These are phyloP conservation scores for Stictonetta naevosa DNA, from an alignment of 2,113 vertebrate genomes.

Conservation along the genomic window DNA sequence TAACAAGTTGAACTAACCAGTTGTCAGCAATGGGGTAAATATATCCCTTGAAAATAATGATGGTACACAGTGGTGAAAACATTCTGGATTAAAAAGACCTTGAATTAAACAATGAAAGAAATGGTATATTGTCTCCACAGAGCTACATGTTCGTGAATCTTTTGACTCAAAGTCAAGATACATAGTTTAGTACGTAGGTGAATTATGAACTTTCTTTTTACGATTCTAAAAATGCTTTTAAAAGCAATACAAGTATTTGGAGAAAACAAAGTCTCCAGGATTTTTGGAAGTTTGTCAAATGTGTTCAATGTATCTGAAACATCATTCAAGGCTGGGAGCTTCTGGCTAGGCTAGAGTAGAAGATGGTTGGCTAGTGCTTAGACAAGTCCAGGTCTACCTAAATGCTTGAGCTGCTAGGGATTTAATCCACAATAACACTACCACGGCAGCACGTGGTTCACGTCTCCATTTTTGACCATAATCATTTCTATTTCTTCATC, in stretches of 20 bases:
- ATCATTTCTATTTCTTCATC: slow-evolving; percentile 13
- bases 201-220: not conserved
- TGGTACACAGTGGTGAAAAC: not conserved
- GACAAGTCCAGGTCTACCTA: not conserved
- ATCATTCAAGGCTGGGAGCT: not conserved
- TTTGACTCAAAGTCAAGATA: not conserved
- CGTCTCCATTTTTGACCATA: not conserved
- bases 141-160: not conserved
- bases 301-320: not conserved
- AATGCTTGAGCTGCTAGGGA: not conserved
- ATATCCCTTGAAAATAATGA: not conserved
- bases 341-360: not conserved
- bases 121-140: not conserved
- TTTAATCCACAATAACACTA: not conserved
- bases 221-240: not conserved
- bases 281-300: not conserved
- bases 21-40: not conserved
- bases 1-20: not conserved
- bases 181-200: not conserved
- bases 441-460: slow-evolving; percentile 9
- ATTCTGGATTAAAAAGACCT: not conserved
- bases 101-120: not conserved
- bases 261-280: not conserved
- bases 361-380: not conserved
- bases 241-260: not conserved